Evolutionary conservation across 2,113 vertebrate species (phyloP).

Genomic region (Mellivora capensis): DNA sequence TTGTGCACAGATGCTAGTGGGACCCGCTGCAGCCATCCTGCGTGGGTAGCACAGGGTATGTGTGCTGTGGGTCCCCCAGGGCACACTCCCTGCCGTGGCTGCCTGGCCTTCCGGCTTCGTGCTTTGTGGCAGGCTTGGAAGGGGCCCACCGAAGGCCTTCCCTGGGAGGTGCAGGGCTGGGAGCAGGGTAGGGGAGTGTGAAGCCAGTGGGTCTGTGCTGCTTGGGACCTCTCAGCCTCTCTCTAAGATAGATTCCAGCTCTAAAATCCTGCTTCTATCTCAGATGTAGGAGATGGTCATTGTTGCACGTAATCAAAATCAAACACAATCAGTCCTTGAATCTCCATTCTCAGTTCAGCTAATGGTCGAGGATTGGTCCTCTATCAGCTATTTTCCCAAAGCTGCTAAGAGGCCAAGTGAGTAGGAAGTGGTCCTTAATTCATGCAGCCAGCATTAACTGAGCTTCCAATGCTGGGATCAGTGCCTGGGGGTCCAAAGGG

Average conservation of each 20-base stretch:
- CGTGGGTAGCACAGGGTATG: background rate
- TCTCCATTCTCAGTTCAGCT: background rate
- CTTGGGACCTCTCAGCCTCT: background rate
- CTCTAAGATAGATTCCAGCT: background rate
- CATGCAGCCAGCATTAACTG: background rate
- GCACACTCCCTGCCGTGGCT: rapidly evolving
- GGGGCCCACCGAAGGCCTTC: background rate
- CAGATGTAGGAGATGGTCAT: background rate
- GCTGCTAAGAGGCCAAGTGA: background rate
- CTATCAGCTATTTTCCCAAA: background rate
- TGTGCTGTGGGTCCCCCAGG: background rate
- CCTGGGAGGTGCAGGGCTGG: background rate
- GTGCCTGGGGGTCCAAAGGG: background rate
- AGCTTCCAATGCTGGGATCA: background rate
- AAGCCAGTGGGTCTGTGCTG: too few species aligned
- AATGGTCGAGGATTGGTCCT: background rate
- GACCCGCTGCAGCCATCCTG: rapidly evolving
- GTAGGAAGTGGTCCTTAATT: background rate
- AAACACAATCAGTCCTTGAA: background rate
- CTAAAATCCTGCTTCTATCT: background rate
- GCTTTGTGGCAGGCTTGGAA: rapidly evolving
- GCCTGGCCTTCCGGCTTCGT: background rate
- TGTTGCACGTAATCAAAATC: background rate
- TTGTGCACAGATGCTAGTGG: background rate
- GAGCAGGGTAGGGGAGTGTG: too few species aligned